Evolutionary conservation across 2,797 vertebrate species (phyloP), one percentile per base, ranked within the genome.

Genomic region (Dendrocincla tyrannina): DNA sequence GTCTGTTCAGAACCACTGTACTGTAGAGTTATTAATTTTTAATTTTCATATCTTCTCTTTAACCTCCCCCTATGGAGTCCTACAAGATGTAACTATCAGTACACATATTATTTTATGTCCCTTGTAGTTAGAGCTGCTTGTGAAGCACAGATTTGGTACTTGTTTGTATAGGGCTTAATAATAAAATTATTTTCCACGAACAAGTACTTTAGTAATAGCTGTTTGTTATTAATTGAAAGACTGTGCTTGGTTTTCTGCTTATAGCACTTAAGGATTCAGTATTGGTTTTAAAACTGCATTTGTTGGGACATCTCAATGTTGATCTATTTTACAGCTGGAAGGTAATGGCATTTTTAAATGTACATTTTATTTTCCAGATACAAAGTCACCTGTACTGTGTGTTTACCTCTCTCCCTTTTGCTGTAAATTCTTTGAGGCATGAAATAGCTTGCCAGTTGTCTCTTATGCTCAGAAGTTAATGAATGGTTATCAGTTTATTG

Each of bases 371-470:
- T 98, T 98, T 97, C 85, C 93, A 85, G 75, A 81, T 95, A 93
- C 78, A 93, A 93, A 97, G 89, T 97, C 91, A 97, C 96, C 97
- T 97, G 96, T 62, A 27, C 52, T 64, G 35, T 53, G 25, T 78
- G 59, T 93, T 90, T 97, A 64, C 60, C 47, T 80, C 66, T 60
- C 44, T 96, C 91, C 94, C 72, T 96, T 97, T 97, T 95, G 93
- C 96, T 95, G 95, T 97, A 97, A 98, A 97, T 98, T 97, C 97
- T 97, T 91, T 42, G 96, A 98, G 96, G 97, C 97, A 95, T 98
- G 97, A 98, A 98, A 98, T 98, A 97, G 94, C 95, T 97, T 98
- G 97, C 96, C 97, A 97, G 94, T 96, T 97, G 96, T 97, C 94
- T 96, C 33, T 95, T 94, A 69, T 84, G 58, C 93, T 97, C 81